Conservation (phyloP, 1,140 invertebrate genomes). For the Pachypsylla venusta region DNA sequence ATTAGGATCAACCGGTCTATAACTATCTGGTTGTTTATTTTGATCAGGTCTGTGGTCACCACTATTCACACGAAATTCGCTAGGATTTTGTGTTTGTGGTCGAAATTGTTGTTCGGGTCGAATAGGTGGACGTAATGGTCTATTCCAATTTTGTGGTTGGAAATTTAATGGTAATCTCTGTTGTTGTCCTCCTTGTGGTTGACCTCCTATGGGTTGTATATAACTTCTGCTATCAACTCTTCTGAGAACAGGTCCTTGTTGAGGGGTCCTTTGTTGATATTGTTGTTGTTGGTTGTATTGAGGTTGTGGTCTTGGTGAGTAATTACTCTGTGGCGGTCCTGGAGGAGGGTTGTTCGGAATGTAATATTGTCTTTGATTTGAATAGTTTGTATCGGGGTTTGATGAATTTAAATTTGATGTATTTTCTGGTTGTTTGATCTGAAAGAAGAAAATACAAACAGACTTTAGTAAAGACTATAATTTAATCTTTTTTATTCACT, state of each 20-base stretch:
- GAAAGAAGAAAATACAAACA: conserved; percentile 9
- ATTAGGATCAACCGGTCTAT: background rate
- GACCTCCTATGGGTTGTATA: background rate
- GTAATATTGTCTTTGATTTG: background rate
- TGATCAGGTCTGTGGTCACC: background rate
- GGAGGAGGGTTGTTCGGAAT: background rate
- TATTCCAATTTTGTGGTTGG: conserved; percentile 5
- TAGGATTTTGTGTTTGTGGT: background rate
- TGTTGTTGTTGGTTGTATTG: background rate
- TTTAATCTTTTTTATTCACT: too few species aligned
- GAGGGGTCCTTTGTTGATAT: background rate
- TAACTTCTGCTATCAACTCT: background rate
- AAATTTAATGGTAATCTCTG: conserved; percentile 6
- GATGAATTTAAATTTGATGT: background rate
- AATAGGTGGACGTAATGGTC: conserved; percentile 1
- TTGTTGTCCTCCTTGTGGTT: background rate
- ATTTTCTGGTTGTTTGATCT: background rate
- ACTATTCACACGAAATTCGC: background rate
- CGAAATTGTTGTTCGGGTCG: background rate
- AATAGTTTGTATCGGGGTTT: background rate
- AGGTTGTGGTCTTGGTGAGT: background rate
- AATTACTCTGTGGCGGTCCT: background rate
- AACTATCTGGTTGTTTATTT: too few species aligned
- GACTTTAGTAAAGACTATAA: too few species aligned
- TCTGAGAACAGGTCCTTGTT: conserved; percentile 5